Evolutionary conservation across 2,113 vertebrate species (phyloP).

Genomic region (Dipodomys merriami): DNA sequence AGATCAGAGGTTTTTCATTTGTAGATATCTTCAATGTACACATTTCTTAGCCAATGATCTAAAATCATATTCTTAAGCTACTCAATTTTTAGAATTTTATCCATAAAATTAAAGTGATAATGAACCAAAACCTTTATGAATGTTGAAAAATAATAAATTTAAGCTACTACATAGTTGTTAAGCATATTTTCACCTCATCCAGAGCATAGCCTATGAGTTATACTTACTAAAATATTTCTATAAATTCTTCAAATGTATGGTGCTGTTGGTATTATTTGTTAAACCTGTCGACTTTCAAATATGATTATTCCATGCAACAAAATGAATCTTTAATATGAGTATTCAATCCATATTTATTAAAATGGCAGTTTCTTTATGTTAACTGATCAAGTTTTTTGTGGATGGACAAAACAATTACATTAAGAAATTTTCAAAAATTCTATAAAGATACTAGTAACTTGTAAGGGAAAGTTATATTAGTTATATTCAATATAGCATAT

Average conservation of each 20-base stretch:
- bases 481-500: not conserved
- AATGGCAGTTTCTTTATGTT: not conserved
- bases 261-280: not conserved
- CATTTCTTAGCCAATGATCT: slow-evolving; percentile 10
- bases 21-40: not conserved
- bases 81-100: not conserved
- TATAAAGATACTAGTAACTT: not conserved
- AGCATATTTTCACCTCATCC: not conserved
- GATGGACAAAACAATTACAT: not conserved
- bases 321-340: not conserved
- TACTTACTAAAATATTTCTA: not conserved
- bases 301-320: not conserved
- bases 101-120: slow-evolving; percentile 1
- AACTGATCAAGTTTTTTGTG: not conserved
- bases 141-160: not conserved
- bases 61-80: slow-evolving; percentile 8
- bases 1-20: not conserved
- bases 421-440: too few relatives aligned
- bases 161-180: not conserved
- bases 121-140: not conserved
- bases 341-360: slow-evolving; percentile 2
- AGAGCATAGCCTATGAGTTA: slow-evolving; percentile 12
- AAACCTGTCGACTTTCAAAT: slow-evolving; percentile 19
- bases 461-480: slow-evolving; percentile 6
- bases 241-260: not conserved